Conservation (phyloP, 2,113 vertebrate genomes). For the Dicentrarchus labrax region DNA sequence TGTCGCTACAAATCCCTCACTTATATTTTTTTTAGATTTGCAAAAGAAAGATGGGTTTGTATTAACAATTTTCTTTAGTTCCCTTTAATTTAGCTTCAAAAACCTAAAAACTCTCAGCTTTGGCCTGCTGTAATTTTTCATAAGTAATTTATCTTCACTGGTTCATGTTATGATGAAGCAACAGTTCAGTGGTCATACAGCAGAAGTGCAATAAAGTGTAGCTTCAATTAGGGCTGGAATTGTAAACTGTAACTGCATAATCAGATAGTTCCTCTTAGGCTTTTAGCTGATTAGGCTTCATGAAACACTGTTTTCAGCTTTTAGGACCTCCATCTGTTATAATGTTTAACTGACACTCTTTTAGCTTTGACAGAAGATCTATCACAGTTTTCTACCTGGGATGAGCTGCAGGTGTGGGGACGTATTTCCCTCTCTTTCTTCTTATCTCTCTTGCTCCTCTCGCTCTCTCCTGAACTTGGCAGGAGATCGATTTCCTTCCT, state of each 20-base stretch:
- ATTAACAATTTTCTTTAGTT: neutral
- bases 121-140: neutral
- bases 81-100: neutral
- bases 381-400: conserved; percentile 75
- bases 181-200: neutral
- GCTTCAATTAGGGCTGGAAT: conserved; percentile 26
- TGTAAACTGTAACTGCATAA: conserved; percentile 42
- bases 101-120: neutral
- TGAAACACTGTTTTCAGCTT: conserved; percentile 43
- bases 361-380: conserved; percentile 73
- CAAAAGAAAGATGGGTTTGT: neutral
- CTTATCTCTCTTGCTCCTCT: conserved; percentile 45
- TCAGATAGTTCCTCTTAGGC: conserved; percentile 26
- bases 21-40: neutral
- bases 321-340: conserved; percentile 55
- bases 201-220: neutral
- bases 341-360: conserved; percentile 67
- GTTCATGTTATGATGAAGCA: conserved; percentile 26
- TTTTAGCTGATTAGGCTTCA: conserved; percentile 60
- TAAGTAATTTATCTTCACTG: neutral
- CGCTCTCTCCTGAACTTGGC: conserved; percentile 68
- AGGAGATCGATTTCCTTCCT: conserved; percentile 80
- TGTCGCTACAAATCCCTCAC: neutral
- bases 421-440: conserved; percentile 32
- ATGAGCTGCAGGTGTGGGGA: conserved; percentile 70